Percentiles rank a stretch among this genome's conserved stretches.
These are phyloP conservation scores for Cydia fagiglandana DNA, from an alignment of 1,140 invertebrate species.

Conservation along the genomic window DNA sequence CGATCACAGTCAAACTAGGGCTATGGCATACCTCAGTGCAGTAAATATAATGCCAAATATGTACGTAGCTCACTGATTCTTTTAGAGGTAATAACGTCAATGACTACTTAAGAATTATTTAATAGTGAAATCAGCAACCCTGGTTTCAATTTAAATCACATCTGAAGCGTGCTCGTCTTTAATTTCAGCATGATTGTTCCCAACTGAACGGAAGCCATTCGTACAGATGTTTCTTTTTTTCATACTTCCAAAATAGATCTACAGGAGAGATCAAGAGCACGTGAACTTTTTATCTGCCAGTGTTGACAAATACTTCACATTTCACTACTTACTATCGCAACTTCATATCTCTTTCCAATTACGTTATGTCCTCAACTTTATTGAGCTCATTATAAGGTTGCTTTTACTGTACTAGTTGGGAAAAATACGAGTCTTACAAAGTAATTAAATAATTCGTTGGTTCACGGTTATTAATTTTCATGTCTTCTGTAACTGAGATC, in stretches of 20 bases:
- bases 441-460: neutral
- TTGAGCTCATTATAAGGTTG: neutral
- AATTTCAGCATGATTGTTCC: slow-evolving; percentile 44
- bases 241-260: slow-evolving; percentile 42
- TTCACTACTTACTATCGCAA: slow-evolving; percentile 20
- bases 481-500: slow-evolving; percentile 51
- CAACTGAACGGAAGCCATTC: slow-evolving; percentile 43
- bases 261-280: slow-evolving; percentile 34
- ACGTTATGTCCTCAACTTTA: neutral
- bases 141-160: neutral
- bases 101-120: too few relatives aligned
- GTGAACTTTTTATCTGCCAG: slow-evolving; percentile 35
- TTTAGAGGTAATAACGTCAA: too few relatives aligned
- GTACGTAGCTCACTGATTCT: too few relatives aligned
- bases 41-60: too few relatives aligned
- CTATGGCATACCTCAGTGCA: too few relatives aligned
- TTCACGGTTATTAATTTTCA: slow-evolving; percentile 44
- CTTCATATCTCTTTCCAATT: neutral
- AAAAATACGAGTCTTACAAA: neutral
- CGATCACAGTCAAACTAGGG: too few relatives aligned
- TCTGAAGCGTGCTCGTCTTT: slow-evolving; percentile 19
- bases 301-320: slow-evolving; percentile 44
- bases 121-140: neutral
- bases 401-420: neutral
- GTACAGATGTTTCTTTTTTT: slow-evolving; percentile 47